phyloP scores from a whole-genome alignment of 2,797 vertebrate genomes.

The Gallirallus australis region DNA sequence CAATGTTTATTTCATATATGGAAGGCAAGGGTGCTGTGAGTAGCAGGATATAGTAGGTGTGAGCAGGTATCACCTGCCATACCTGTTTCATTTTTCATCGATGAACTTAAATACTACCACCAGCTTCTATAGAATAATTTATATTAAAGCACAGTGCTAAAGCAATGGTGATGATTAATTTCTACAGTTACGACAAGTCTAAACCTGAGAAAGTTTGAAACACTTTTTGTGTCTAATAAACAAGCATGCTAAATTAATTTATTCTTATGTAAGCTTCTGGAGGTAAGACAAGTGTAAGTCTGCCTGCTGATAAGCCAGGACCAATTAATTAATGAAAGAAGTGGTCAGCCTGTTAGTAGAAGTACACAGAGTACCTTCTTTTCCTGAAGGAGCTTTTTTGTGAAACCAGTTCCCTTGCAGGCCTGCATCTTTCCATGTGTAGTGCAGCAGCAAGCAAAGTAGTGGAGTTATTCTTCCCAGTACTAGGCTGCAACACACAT shows the following conservation, averaged over 20 bases:
- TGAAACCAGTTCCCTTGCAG: background rate
- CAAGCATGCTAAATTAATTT: background rate
- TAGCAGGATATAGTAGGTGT: background rate
- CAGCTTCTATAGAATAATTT: background rate
- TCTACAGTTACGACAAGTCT: background rate
- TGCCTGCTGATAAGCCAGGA: background rate
- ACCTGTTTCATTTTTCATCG: background rate
- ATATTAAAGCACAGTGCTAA: background rate
- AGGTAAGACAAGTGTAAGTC: background rate
- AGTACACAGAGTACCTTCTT: background rate
- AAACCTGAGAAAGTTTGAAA: background rate
- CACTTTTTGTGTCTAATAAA: background rate
- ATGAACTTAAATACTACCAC: background rate
- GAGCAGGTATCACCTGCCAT: fast-evolving
- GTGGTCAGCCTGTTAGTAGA: background rate
- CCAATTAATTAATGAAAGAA: background rate
- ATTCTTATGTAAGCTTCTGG: background rate
- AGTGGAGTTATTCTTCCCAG: background rate
- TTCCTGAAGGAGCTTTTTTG: background rate
- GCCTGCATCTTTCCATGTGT: fast-evolving
- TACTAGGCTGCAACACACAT: background rate
- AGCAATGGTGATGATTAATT: background rate
- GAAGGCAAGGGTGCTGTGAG: background rate
- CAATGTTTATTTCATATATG: background rate
- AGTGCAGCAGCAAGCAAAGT: background rate